Base-by-base conservation (phyloP, 2,113 vertebrate genomes). In the Chlamydotis undulata region DNA sequence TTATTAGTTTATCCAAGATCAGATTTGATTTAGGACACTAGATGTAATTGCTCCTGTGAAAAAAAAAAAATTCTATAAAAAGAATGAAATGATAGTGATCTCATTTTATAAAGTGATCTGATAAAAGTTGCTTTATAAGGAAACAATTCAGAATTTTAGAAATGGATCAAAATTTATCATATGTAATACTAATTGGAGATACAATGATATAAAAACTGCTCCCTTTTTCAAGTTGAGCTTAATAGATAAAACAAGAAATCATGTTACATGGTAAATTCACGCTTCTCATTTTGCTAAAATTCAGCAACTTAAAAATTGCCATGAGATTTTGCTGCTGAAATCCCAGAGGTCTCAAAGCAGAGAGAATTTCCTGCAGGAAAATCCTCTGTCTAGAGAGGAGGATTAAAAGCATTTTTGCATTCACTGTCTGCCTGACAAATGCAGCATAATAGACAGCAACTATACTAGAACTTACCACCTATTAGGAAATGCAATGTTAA, bases 361-460 rank as follows among this genome's bases (percentile, higher is more conserved):
- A 88, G 21, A 95, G 59, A 89, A 79, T 56, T 94, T 88, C 85
- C 85, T 77, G 55, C 31, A 94, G 79, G n/a, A 90, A 96, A 94
- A 95, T 83, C 71, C 55, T 61, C 59, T 80, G 55, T 86, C 87
- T 90, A 57, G 47, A 81, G 35, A 43, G 55, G 5, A 91, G 56
- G 76, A 94, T 96, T 92, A 86, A 92, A 92, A 92, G 61, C 41
- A 49, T 21, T 89, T 92, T 49, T 1, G 0, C 68, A 75, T 81
- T 77, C 73, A 75, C 74, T 71, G 73, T 63, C 50, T 77, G 80
- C n/a, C 35, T 92, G 73, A 90, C 22, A 87, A 81, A 59, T 8
- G 24, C 53, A 41, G n/a, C 47, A 60, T 59, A 93, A 70, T 17
- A 69, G 41, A 69, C 4, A 88, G 41, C 50, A 83, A 70, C 59